Percentiles rank a stretch among this genome's conserved stretches.
Evolutionary conservation across 2,888 invertebrate genomes (phyloP).

Genomic region (Digitonthophagus gazella): DNA sequence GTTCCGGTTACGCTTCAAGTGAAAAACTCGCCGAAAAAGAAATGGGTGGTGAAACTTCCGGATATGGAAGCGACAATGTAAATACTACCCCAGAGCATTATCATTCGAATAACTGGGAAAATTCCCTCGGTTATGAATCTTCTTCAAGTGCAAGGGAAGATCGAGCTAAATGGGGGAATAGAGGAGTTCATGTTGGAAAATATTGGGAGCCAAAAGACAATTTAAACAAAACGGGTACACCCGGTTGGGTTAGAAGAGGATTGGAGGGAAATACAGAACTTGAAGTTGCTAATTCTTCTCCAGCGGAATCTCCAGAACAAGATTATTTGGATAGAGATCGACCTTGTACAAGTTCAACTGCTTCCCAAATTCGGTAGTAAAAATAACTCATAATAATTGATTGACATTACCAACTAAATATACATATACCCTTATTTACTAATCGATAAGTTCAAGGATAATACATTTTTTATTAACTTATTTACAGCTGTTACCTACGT

Average conservation of each 20-base stretch:
- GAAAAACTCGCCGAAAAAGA: slow-evolving; percentile 50
- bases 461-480: background rate
- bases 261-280: slow-evolving; percentile 54
- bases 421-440: background rate
- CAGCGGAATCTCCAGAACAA: slow-evolving; percentile 50
- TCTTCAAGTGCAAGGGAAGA: slow-evolving; percentile 57
- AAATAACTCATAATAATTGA: background rate
- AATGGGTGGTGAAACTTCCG: slow-evolving; percentile 74
- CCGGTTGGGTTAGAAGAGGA: slow-evolving; percentile 57
- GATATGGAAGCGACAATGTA: slow-evolving; percentile 77
- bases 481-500: slow-evolving; percentile 65
- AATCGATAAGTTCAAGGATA: background rate
- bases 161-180: slow-evolving; percentile 72
- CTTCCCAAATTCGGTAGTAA: slow-evolving; percentile 39
- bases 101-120: slow-evolving; percentile 35
- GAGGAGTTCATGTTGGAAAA: slow-evolving; percentile 65
- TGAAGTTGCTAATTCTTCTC: slow-evolving; percentile 50
- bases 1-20: slow-evolving; percentile 40
- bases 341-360: slow-evolving; percentile 46
- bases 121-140: slow-evolving; percentile 45
- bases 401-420: background rate
- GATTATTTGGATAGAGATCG: slow-evolving; percentile 45
- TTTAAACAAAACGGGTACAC: slow-evolving; percentile 41
- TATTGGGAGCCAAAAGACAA: slow-evolving; percentile 61
- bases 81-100: slow-evolving; percentile 51